Evolutionary conservation across 2,797 vertebrate species (phyloP).

Genomic region (Rhinichthys osculus): DNA sequence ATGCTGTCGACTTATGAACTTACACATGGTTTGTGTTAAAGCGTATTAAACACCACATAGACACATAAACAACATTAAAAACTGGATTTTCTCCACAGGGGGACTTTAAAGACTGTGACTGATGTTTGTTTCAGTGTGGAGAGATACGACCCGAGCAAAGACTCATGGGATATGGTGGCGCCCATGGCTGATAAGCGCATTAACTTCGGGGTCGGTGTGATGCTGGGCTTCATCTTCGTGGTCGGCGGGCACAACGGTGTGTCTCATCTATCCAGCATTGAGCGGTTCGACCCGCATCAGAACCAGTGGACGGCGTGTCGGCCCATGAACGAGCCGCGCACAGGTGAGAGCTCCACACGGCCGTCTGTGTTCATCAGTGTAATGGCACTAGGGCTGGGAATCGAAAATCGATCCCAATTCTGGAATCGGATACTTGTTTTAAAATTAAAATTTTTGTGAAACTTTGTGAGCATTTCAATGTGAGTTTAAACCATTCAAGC

Average conservation of each 20-base stretch:
- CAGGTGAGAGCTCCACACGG: slow-evolving; percentile 75
- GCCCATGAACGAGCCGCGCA: slow-evolving; percentile 97
- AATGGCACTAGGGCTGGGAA: too few species aligned
- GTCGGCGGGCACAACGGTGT: slow-evolving; percentile 98
- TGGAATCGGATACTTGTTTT: too few species aligned
- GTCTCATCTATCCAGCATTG: slow-evolving; percentile 95
- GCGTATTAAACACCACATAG: too few species aligned
- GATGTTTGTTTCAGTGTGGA: slow-evolving; percentile 84
- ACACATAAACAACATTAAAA: too few species aligned
- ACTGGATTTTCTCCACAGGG: too few species aligned
- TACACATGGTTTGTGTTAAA: too few species aligned
- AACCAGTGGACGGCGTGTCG: slow-evolving; percentile 98
- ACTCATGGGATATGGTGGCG: slow-evolving; percentile 96
- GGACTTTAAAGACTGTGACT: background rate
- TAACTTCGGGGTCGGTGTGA: slow-evolving; percentile 96
- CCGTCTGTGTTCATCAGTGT: too few species aligned
- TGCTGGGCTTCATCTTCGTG: slow-evolving; percentile 98
- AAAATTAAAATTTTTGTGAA: too few species aligned
- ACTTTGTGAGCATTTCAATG: too few species aligned
- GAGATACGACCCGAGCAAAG: slow-evolving; percentile 94
- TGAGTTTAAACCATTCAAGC: too few species aligned
- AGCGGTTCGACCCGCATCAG: slow-evolving; percentile 96
- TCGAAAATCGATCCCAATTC: too few species aligned
- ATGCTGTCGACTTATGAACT: too few species aligned
- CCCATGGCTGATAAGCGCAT: slow-evolving; percentile 98